Conservation (phyloP, 2,888 invertebrate species). For the Fragum whitleyi region DNA sequence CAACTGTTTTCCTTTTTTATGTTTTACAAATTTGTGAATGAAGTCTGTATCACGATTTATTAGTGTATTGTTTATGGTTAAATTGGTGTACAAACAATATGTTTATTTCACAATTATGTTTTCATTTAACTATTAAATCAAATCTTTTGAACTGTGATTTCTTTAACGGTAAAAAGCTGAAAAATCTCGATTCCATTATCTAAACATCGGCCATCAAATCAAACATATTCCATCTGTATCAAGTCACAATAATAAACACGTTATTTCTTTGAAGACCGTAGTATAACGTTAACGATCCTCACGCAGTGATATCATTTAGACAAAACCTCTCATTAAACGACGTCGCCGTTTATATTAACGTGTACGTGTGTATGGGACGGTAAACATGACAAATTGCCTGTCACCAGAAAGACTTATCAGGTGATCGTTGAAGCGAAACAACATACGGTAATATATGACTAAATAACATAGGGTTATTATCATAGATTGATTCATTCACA, state of each 20-base stretch:
- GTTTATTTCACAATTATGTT: constrained; percentile 13
- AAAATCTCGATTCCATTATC: constrained; percentile 7
- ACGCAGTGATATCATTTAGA: constrained; percentile 21
- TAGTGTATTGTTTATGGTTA: too few relatives aligned
- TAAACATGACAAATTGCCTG: constrained; percentile 50
- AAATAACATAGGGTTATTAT: not conserved
- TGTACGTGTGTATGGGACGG: constrained; percentile 29
- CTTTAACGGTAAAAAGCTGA: not conserved
- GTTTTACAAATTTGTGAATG: too few relatives aligned
- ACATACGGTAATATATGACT: not conserved
- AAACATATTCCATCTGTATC: not conserved
- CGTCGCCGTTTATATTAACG: constrained; percentile 48
- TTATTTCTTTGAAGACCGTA: not conserved
- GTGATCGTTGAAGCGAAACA: constrained; percentile 13
- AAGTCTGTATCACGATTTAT: too few relatives aligned
- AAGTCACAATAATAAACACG: not conserved
- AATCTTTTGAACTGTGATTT: not conserved
- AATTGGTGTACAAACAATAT: too few relatives aligned
- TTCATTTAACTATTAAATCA: not conserved
- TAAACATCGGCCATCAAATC: constrained; percentile 5
- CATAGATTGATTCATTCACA: not conserved
- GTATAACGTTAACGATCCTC: not conserved
- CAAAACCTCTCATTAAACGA: constrained; percentile 38
- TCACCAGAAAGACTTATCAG: constrained; percentile 38
- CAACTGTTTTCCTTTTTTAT: too few relatives aligned